Percentiles rank a stretch among this genome's conserved stretches.
phyloP scores from a whole-genome alignment of 2,113 vertebrate species.

The Eubucco bourcierii region DNA sequence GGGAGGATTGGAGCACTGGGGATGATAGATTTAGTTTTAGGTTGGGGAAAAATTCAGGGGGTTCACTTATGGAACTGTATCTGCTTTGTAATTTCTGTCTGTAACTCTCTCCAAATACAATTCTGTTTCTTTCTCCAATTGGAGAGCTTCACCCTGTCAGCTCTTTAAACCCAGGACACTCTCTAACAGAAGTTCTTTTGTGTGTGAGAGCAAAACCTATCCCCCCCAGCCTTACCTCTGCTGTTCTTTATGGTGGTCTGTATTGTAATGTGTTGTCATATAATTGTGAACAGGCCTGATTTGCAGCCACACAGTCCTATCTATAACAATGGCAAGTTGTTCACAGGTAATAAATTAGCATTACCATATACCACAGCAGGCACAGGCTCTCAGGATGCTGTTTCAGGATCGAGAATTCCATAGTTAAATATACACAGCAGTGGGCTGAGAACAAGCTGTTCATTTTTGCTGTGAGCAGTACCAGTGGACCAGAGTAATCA shows the following conservation, averaged over 20 bases:
- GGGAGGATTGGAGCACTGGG: too few relatives aligned
- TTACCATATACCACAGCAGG: background rate
- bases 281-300: constrained; percentile 37
- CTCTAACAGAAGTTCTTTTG: background rate
- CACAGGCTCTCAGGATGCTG: background rate
- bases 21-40: too few relatives aligned
- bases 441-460: constrained; percentile 69
- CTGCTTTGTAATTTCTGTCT: too few relatives aligned
- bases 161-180: too few relatives aligned
- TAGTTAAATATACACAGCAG: constrained; percentile 70
- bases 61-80: too few relatives aligned
- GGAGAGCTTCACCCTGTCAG: too few relatives aligned
- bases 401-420: constrained; percentile 54
- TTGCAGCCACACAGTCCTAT: constrained; percentile 26
- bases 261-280: too few relatives aligned
- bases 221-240: background rate
- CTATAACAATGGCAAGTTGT: constrained; percentile 53
- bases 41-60: too few relatives aligned
- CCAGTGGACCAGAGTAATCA: constrained; percentile 61
- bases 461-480: constrained; percentile 60
- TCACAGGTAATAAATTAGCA: constrained; percentile 57
- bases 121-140: too few relatives aligned
- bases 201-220: background rate
- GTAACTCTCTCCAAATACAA: too few relatives aligned
- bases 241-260: background rate